phyloP scores from a whole-genome alignment of 2,888 invertebrate species.

The Sipha maydis region DNA sequence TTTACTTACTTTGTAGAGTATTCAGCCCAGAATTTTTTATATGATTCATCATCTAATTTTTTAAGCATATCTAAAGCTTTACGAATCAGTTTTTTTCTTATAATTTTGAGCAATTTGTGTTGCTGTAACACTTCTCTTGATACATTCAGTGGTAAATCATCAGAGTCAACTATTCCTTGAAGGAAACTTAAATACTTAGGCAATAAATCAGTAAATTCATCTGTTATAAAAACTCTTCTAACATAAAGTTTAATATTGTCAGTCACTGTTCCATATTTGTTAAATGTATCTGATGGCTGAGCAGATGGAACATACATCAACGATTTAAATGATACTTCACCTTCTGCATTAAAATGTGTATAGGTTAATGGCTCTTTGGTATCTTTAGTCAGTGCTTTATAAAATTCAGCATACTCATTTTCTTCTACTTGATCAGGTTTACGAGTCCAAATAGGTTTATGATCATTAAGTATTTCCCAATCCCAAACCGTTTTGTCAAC shows the following conservation, averaged over 20 bases:
- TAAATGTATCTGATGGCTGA: conserved; percentile 93
- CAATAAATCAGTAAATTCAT: conserved; percentile 99
- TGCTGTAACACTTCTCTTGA: conserved; percentile 98
- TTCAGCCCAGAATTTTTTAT: conserved; percentile 97
- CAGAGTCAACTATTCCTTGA: conserved; percentile 97
- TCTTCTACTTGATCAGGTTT: conserved; percentile 86
- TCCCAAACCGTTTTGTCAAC: conserved; percentile 97
- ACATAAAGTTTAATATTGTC: conserved; percentile 98
- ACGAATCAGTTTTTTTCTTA: conserved; percentile 97
- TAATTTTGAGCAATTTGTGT: conserved; percentile 97
- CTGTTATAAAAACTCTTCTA: conserved; percentile 97
- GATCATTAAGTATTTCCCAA: conserved; percentile 95
- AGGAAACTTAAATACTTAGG: conserved; percentile 96
- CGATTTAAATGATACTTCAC: conserved; percentile 98
- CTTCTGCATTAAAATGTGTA: conserved; percentile 97
- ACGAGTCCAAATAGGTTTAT: conserved; percentile 98
- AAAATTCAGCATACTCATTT: conserved; percentile 94
- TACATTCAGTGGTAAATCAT: conserved; percentile 97
- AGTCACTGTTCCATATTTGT: conserved; percentile 91
- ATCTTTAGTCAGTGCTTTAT: conserved; percentile 94
- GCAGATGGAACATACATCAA: conserved; percentile 91
- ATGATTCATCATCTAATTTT: conserved; percentile 90
- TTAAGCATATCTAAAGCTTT: conserved; percentile 98
- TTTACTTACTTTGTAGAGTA: conserved; percentile 91
- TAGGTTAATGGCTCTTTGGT: conserved; percentile 82